phyloP scores from a whole-genome alignment of 2,888 invertebrate genomes.

The Baccha elongata region DNA sequence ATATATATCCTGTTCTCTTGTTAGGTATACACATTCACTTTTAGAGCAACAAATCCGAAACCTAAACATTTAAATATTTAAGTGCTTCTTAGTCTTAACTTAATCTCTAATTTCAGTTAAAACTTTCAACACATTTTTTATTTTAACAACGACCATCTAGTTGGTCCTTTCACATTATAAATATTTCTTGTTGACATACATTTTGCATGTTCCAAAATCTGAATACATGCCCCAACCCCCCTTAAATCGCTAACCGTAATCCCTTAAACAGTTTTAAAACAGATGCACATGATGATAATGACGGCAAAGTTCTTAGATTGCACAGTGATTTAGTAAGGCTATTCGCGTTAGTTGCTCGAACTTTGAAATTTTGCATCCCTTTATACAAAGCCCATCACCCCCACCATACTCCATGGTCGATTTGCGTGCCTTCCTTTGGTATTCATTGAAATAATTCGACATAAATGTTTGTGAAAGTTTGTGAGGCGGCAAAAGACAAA shows the following conservation, averaged over 20 bases:
- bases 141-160: constrained; percentile 1
- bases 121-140: background rate
- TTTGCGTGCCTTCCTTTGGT: constrained; percentile 32
- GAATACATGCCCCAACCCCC: constrained; percentile 30
- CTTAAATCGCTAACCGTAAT: constrained; percentile 23
- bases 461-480: constrained; percentile 57
- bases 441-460: constrained; percentile 55
- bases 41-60: constrained; percentile 4
- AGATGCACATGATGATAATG: constrained; percentile 48
- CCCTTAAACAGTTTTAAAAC: constrained; percentile 28
- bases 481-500: constrained; percentile 39
- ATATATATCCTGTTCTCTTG: too few species aligned
- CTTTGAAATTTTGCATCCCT: constrained; percentile 6
- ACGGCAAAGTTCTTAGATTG: constrained; percentile 44
- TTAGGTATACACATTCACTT: too few species aligned
- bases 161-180: constrained; percentile 13
- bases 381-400: background rate
- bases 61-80: background rate
- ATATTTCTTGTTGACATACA: constrained; percentile 20
- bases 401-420: background rate
- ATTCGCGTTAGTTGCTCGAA: constrained; percentile 46
- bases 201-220: constrained; percentile 18
- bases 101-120: constrained; percentile 6
- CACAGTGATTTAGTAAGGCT: constrained; percentile 32
- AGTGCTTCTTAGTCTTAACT: constrained; percentile 8